These are phyloP conservation scores for Oryzias woworae DNA, from an alignment of 2,113 vertebrate species.

Conservation along the genomic window DNA sequence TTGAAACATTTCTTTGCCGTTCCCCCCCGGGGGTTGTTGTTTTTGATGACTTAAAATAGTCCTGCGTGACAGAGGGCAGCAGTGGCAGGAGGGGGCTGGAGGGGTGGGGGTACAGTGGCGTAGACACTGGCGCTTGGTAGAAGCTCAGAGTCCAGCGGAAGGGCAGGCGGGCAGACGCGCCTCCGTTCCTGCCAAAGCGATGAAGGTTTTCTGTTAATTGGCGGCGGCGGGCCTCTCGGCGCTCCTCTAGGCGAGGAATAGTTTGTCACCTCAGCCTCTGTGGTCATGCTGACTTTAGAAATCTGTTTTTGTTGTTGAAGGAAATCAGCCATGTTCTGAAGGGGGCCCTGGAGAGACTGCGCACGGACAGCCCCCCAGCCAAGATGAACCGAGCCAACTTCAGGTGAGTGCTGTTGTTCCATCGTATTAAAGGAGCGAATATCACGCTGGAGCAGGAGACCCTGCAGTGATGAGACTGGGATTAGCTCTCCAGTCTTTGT, in stretches of 20 bases:
- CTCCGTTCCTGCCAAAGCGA: slow-evolving; percentile 20
- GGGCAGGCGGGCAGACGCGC: slow-evolving; percentile 5
- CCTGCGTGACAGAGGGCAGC: slow-evolving; percentile 34
- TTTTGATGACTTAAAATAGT: slow-evolving; percentile 48
- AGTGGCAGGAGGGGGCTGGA: slow-evolving; percentile 24
- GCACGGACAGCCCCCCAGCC: slow-evolving; percentile 21
- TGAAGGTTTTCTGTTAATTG: slow-evolving; percentile 33
- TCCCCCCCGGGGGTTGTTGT: slow-evolving; percentile 26
- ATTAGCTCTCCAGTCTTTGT: slow-evolving; percentile 59
- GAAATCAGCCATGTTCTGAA: slow-evolving; percentile 48
- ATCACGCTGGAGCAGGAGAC: not conserved
- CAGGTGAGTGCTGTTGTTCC: slow-evolving; percentile 43
- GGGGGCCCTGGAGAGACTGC: slow-evolving; percentile 44
- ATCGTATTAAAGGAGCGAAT: not conserved
- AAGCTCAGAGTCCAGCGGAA: slow-evolving; percentile 20
- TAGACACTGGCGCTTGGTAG: slow-evolving; percentile 16
- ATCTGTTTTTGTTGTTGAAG: slow-evolving; percentile 31
- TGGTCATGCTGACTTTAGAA: not conserved
- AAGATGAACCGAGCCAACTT: slow-evolving; percentile 57
- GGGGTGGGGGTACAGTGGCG: slow-evolving; percentile 32
- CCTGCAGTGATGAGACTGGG: slow-evolving; percentile 23
- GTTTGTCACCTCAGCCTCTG: not conserved
- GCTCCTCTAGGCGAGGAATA: slow-evolving; percentile 15
- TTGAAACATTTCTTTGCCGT: slow-evolving; percentile 7
- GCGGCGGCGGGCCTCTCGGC: slow-evolving; percentile 20